Evolutionary conservation across 2,797 vertebrate genomes (phyloP), one percentile per base, ranked within the genome.

Genomic region (Anas bernieri): DNA sequence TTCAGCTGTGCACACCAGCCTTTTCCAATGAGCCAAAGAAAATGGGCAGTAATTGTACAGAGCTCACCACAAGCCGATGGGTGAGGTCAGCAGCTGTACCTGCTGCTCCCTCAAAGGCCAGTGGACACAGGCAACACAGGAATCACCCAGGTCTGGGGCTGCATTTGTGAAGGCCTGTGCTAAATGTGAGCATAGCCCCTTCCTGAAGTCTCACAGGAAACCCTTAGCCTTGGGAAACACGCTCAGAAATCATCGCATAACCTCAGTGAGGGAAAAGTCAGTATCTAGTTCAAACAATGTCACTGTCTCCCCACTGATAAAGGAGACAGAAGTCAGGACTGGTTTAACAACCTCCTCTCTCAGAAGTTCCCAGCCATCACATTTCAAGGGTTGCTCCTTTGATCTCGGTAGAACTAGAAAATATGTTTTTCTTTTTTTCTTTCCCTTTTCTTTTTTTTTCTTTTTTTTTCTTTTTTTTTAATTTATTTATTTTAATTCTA

Each of bases 311-410:
- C 64, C 0, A 7, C 79, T 95, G 96, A 92, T 94, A 90, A 79
- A 94, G 61, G 63, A 96, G 90, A 61, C n/a, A 78, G 81, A 85
- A 96, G 75, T 83, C 87, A 76, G 87, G 79, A 25, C 59, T 83
- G 83, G 79, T 86, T 95, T 95, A 96, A 92, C 72, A 95, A 76
- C 77, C 92, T 91, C 74, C 59, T 91, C 79, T 63, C 80, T 95
- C 87, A 90, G 85, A 94, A 94, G 78, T 89, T 94, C 69, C 84
- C 88, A 81, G 77, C 92, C 92, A 94, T 88, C 93, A 93, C 25
- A 93, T 96, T 94, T 96, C 90, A 92, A 92, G 94, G 64, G 70
- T 82, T 92, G 82, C 54, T 95, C 54, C 80, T 97, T 95, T 96
- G 94, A 96, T 97, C 96, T 95, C 21, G 0, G 81, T 91, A 94